Evolutionary conservation across 2,888 invertebrate species (phyloP).

Genomic region (Luffia ferchaultella): DNA sequence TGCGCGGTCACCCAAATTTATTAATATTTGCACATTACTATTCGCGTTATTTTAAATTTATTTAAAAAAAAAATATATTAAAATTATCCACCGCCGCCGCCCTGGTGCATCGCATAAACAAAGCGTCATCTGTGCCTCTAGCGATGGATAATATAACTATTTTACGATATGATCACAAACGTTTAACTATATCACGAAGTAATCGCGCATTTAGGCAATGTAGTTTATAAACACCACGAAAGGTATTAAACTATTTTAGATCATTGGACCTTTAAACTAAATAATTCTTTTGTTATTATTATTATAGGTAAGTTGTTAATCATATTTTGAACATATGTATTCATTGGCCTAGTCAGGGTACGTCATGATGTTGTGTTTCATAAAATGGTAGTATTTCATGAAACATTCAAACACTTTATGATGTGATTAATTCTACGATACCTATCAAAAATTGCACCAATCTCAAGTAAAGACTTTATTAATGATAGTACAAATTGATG

Average conservation of each 20-base stretch:
- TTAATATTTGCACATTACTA: not conserved
- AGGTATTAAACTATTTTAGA: too few species aligned
- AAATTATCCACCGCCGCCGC: not conserved
- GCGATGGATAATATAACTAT: conserved; percentile 3
- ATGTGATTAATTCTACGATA: not conserved
- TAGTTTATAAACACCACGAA: too few species aligned
- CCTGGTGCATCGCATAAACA: conserved; percentile 1
- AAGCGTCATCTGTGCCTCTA: conserved; percentile 3
- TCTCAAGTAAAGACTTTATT: too few species aligned
- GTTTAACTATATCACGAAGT: too few species aligned
- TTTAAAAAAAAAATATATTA: not conserved
- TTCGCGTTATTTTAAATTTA: not conserved
- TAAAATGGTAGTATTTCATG: not conserved
- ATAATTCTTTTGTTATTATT: too few species aligned
- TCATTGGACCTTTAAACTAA: too few species aligned
- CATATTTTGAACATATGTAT: not conserved
- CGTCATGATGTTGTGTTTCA: not conserved
- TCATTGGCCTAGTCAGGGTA: not conserved
- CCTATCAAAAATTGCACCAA: too few species aligned
- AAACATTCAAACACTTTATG: not conserved
- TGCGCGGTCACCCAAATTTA: not conserved
- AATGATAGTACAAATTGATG: too few species aligned
- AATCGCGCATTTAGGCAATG: too few species aligned
- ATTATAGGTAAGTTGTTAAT: too few species aligned
- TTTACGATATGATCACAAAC: not conserved